A percentile compares a stretch with the other conserved stretches of the same genome.
These are phyloP conservation scores for Thymelicus acteon DNA, from an alignment of 2,888 invertebrate genomes.

Conservation along the genomic window DNA sequence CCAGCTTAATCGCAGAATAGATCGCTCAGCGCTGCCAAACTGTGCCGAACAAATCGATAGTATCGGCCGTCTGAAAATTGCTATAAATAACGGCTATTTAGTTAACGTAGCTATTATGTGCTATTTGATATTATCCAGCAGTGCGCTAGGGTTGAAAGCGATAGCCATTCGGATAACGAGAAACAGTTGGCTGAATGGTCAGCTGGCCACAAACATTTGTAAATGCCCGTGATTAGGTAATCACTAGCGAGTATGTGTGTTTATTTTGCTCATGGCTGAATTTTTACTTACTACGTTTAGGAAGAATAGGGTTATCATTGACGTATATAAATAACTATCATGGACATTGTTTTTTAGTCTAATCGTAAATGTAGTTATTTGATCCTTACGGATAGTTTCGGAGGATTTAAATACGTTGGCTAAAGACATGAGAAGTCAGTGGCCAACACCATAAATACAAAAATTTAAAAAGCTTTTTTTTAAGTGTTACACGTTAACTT, in stretches of 20 bases:
- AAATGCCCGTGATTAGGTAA: constrained; percentile 9
- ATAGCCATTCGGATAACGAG: constrained; percentile 29
- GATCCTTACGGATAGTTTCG: too few relatives aligned
- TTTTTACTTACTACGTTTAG: too few relatives aligned
- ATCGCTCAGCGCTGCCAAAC: constrained; percentile 29
- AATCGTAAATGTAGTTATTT: too few relatives aligned
- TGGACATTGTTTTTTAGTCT: too few relatives aligned
- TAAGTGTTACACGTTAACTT: too few relatives aligned
- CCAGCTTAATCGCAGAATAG: constrained; percentile 33
- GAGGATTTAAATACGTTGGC: too few relatives aligned
- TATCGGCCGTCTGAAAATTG: constrained; percentile 24
- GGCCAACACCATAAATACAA: too few relatives aligned
- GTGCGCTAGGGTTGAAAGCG: constrained; percentile 11
- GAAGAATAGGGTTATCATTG: too few relatives aligned
- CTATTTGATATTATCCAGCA: constrained; percentile 32
- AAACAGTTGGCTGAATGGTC: constrained; percentile 11
- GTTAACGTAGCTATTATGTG: constrained; percentile 33
- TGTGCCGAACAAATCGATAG: constrained; percentile 30
- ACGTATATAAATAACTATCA: too few relatives aligned
- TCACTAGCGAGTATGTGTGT: background rate
- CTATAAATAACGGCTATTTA: constrained; percentile 33
- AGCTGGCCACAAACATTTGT: constrained; percentile 25
- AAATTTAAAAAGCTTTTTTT: too few relatives aligned
- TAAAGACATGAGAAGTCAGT: too few relatives aligned
- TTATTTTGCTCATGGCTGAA: background rate